A percentile compares a stretch with the other conserved stretches of the same genome.
These are phyloP conservation scores for Phyllotreta striolata DNA, from an alignment of 2,888 invertebrate genomes.

Conservation along the genomic window DNA sequence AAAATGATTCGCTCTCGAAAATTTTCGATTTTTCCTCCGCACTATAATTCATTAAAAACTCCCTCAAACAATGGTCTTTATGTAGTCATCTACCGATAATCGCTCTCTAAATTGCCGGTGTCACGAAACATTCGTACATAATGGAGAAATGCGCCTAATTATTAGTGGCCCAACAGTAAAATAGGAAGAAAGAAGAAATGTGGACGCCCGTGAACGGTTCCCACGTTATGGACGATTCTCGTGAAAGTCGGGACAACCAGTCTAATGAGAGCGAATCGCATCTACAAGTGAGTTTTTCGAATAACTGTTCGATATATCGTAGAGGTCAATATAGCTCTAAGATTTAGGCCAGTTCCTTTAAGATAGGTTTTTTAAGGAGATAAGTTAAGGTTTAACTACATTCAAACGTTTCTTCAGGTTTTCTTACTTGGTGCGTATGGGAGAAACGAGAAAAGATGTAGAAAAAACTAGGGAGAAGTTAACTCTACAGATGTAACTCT, in stretches of 20 bases:
- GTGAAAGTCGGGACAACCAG: not conserved
- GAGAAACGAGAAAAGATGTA: too few relatives aligned
- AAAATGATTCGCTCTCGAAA: too few relatives aligned
- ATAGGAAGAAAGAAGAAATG: constrained; percentile 20
- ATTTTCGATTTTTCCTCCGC: not conserved
- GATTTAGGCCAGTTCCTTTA: too few relatives aligned
- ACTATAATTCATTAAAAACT: constrained; percentile 10
- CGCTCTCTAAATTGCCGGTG: constrained; percentile 13
- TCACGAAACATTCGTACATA: constrained; percentile 15
- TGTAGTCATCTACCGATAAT: not conserved
- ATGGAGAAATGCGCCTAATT: constrained; percentile 6
- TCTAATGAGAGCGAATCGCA: constrained; percentile 5
- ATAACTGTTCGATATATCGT: constrained; percentile 1
- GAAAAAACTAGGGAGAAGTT: too few relatives aligned
- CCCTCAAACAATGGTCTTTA: constrained; percentile 3
- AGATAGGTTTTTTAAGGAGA: too few relatives aligned
- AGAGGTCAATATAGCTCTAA: not conserved
- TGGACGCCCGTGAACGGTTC: constrained; percentile 10
- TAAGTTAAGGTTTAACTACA: too few relatives aligned
- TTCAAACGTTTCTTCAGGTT: too few relatives aligned
- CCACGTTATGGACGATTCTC: constrained; percentile 8
- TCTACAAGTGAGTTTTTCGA: constrained; percentile 4
- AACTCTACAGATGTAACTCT: too few relatives aligned
- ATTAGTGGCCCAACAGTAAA: constrained; percentile 11
- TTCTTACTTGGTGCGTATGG: too few relatives aligned